These are phyloP conservation scores for Mionectes macconnelli DNA, from an alignment of 2,113 vertebrate genomes.

Conservation along the genomic window DNA sequence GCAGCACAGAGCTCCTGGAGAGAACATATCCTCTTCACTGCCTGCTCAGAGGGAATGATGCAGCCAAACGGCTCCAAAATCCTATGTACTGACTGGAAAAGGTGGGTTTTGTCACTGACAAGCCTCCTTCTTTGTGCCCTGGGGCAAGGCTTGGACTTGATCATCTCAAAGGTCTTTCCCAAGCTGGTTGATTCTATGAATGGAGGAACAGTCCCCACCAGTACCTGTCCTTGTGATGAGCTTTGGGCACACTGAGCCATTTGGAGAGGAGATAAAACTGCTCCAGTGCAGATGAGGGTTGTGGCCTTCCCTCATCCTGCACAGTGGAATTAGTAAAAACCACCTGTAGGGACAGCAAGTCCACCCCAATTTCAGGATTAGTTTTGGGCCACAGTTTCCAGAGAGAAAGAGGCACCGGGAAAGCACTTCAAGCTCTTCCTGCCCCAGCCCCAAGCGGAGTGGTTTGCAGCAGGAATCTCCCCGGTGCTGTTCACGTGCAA, in stretches of 20 bases:
- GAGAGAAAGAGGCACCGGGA: background rate
- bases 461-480: background rate
- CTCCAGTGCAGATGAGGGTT: background rate
- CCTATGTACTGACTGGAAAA: accelerated
- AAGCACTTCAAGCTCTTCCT: background rate
- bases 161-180: no score
- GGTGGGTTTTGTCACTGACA: accelerated
- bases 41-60: background rate
- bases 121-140: background rate
- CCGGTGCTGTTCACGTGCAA: background rate
- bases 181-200: background rate
- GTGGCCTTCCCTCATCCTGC: background rate
- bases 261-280: background rate
- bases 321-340: background rate
- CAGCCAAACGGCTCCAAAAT: background rate
- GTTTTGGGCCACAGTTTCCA: background rate
- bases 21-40: background rate
- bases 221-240: accelerated
- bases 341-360: background rate
- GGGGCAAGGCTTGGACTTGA: no score
- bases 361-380: background rate
- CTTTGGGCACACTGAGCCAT: background rate
- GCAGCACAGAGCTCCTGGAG: background rate
- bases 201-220: accelerated
- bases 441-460: background rate